Percentiles rank a stretch among this genome's conserved stretches.
phyloP scores from a whole-genome alignment of 2,113 vertebrate species.

The Cacatua alba region DNA sequence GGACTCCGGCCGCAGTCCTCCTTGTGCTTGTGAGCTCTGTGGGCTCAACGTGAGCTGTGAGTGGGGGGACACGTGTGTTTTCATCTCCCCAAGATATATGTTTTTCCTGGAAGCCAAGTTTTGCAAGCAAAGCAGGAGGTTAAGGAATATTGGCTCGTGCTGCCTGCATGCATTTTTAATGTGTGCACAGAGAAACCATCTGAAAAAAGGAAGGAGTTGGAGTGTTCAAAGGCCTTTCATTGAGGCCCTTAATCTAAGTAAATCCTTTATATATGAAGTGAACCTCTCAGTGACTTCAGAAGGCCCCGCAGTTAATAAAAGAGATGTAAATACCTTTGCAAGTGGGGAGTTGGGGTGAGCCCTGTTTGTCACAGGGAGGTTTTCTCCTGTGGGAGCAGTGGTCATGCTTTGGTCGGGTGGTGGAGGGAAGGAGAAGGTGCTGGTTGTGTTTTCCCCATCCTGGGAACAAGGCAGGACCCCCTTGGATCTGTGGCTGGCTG shows the following conservation, averaged over 20 bases:
- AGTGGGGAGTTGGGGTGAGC: background rate
- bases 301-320: background rate
- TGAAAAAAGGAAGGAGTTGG: background rate
- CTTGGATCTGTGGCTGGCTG: background rate
- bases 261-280: constrained; percentile 12
- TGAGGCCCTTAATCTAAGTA: background rate
- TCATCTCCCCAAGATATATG: background rate
- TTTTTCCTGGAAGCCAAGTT: constrained; percentile 53
- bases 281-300: background rate
- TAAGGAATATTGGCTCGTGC: background rate
- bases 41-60: background rate
- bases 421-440: background rate
- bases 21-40: background rate
- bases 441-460: background rate
- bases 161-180: constrained; percentile 53
- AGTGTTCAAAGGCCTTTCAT: background rate
- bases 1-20: background rate
- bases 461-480: background rate
- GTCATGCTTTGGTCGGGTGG: rapidly evolving
- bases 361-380: background rate
- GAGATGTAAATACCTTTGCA: background rate
- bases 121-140: constrained; percentile 41
- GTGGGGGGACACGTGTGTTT: background rate
- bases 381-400: background rate
- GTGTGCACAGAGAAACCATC: background rate